Base-by-base conservation (phyloP, 2,113 vertebrate species). In the Hyla sarda region DNA sequence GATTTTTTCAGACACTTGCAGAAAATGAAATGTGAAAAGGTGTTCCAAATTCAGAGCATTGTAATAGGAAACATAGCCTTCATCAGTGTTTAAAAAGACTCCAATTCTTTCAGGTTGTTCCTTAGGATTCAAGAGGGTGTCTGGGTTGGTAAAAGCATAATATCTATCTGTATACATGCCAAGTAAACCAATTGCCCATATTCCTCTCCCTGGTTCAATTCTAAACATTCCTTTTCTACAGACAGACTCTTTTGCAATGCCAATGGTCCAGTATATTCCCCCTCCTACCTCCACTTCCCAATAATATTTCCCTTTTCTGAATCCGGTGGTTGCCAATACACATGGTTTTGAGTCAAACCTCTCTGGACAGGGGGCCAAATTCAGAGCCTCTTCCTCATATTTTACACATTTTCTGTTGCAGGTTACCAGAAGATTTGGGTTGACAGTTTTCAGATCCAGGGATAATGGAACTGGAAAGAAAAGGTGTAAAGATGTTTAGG, bases 211-310 rank as follows among this genome's bases (percentile, higher is more conserved):
- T 0, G 92, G 92, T 0, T 89, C 86, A 0, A 92, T 88, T 32
- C 89, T 90, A 28, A 92, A 88, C 3, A 88, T 86, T 8, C 91
- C 92, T 86, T 92, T 92, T 19, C 92, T 71, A 0, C 89, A n/a
- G 1, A 92, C 89, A 0, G 92, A 92, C 14, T 90, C 88, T 0
- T 87, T 88, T 0, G 90, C 92, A 0, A 89, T 91, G 0, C 92
- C 92, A 73, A 93, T 48, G 0, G 88, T 91, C 92, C 92, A 93
- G 16, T 91, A 91, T 81, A 89, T 89, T 0, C 90, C 90, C 0
- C 91, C 91, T 0, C 88, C 90, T 50, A 93, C 91, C 37, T 92
- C 90, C 52, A 93, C 92, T 28, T 93, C 91, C 92, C 92, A 93
- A 80, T 90, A 92, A 50, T 91, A 90, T 3, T 90, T 73, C 21